Evolutionary conservation across 2,797 vertebrate genomes (phyloP).

Genomic region (Threskiornis aethiopicus): DNA sequence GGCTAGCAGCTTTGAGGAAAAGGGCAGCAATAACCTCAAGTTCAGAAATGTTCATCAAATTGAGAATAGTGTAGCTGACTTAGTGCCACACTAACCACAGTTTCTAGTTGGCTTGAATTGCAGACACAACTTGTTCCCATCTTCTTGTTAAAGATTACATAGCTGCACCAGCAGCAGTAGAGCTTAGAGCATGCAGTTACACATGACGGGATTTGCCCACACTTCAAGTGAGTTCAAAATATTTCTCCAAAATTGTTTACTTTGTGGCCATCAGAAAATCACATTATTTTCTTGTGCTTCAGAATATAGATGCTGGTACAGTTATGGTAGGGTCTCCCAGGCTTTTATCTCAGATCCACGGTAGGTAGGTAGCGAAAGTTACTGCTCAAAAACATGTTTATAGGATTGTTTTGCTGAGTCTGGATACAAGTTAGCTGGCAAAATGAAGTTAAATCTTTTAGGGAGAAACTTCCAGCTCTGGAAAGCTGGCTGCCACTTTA

Average conservation of each 20-base stretch:
- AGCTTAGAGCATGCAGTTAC: background rate
- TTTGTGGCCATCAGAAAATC: background rate
- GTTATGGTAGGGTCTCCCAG: background rate
- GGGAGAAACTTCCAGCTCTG: background rate
- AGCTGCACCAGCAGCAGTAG: background rate
- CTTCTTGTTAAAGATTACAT: background rate
- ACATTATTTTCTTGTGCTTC: background rate
- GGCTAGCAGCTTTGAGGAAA: background rate
- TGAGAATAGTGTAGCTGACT: background rate
- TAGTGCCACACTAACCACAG: background rate
- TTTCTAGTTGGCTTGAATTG: background rate
- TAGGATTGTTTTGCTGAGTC: background rate
- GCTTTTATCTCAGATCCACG: background rate
- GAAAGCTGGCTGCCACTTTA: background rate
- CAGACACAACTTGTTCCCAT: background rate
- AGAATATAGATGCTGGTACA: background rate
- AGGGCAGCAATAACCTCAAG: background rate
- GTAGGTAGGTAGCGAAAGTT: accelerated
- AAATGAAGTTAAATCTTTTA: background rate
- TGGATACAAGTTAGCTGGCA: background rate
- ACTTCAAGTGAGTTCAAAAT: background rate
- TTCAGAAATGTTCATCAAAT: background rate
- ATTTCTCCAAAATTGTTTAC: background rate
- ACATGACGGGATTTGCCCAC: background rate
- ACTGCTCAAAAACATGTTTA: background rate